Percentiles rank a stretch among this genome's conserved stretches.
Evolutionary conservation across 2,797 vertebrate species (phyloP).

Genomic region (Gouania willdenowi): DNA sequence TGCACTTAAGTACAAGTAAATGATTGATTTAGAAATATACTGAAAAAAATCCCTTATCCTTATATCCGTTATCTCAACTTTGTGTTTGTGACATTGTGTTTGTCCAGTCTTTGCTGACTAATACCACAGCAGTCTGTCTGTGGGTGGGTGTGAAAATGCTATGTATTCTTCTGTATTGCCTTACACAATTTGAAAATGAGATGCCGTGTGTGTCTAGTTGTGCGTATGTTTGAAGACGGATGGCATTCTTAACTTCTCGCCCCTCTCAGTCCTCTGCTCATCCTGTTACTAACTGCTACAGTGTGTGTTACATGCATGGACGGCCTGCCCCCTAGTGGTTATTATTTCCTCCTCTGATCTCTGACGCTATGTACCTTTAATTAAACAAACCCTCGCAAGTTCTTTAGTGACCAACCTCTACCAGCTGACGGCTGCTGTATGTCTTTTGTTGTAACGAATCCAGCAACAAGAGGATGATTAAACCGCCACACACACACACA

Average conservation of each 20-base stretch:
- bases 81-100: constrained; percentile 31
- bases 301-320: constrained; percentile 1
- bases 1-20: too few relatives aligned
- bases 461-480: constrained; percentile 26
- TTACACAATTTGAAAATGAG: too few relatives aligned
- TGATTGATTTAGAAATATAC: too few relatives aligned
- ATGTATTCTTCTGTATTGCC: too few relatives aligned
- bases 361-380: background rate
- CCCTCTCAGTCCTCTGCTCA: constrained; percentile 4
- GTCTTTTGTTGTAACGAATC: constrained; percentile 15
- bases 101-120: constrained; percentile 19
- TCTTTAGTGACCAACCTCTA: constrained; percentile 4
- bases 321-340: constrained; percentile 63
- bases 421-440: constrained; percentile 11
- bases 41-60: too few relatives aligned
- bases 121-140: constrained; percentile 7
- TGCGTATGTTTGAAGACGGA: constrained; percentile 33
- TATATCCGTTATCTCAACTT: too few relatives aligned
- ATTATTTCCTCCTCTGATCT: background rate
- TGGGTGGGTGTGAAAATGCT: constrained; percentile 1
- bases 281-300: constrained; percentile 10
- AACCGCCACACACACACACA: background rate
- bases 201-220: constrained; percentile 12
- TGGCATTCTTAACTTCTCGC: constrained; percentile 10
- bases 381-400: constrained; percentile 17